phyloP scores from a whole-genome alignment of 2,888 invertebrate genomes.

The Apeira syringaria region DNA sequence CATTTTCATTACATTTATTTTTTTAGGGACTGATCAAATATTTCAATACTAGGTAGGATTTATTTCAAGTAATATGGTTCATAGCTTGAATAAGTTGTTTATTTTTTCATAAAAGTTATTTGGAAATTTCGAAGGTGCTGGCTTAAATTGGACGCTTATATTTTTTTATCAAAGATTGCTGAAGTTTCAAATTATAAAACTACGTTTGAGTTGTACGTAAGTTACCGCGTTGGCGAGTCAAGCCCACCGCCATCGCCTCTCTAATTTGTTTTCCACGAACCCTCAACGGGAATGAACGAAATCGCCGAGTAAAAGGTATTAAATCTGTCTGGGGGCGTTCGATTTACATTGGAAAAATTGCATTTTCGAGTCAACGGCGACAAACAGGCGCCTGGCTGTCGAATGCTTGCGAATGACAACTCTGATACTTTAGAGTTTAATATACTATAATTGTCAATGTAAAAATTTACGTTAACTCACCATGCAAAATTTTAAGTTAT shows the following conservation, averaged over 20 bases:
- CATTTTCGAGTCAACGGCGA: slow-evolving; percentile 60
- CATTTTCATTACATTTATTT: too few species aligned
- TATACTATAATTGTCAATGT: too few species aligned
- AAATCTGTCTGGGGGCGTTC: slow-evolving; percentile 75
- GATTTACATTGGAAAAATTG: slow-evolving; percentile 80
- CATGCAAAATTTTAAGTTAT: too few species aligned
- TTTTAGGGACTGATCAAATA: too few species aligned
- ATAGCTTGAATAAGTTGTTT: slow-evolving; percentile 22
- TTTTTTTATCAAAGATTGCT: slow-evolving; percentile 17
- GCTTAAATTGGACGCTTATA: slow-evolving; percentile 13
- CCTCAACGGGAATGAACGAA: slow-evolving; percentile 66
- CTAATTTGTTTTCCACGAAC: slow-evolving; percentile 53
- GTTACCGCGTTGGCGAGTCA: not conserved
- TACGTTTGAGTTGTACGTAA: slow-evolving; percentile 15
- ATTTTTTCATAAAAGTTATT: slow-evolving; percentile 17
- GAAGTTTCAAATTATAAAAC: slow-evolving; percentile 13
- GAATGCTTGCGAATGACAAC: too few species aligned
- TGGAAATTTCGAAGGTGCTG: slow-evolving; percentile 9
- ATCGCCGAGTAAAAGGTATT: slow-evolving; percentile 75
- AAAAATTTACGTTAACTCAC: too few species aligned
- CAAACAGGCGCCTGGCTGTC: slow-evolving; percentile 35
- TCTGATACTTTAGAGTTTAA: too few species aligned
- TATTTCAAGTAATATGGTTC: too few species aligned
- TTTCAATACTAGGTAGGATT: too few species aligned
- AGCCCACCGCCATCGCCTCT: slow-evolving; percentile 34